Conservation (phyloP, 2,888 invertebrate genomes). For the Parochlus steinenii region DNA sequence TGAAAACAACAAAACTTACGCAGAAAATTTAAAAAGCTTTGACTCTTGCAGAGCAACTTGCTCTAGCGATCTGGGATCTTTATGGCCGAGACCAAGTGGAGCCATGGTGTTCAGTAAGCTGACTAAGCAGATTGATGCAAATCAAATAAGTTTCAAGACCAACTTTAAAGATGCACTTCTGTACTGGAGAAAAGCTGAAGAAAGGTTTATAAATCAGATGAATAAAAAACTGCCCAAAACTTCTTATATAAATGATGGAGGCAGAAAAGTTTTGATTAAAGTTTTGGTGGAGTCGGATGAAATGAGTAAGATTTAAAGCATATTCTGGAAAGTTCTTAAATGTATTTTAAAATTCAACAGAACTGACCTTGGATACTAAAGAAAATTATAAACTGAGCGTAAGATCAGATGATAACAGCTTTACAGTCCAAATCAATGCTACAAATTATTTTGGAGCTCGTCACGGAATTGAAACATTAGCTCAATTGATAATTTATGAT, state of each 20-base stretch:
- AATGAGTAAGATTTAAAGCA: too few species aligned
- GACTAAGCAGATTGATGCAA: conserved; percentile 33
- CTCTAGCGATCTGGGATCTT: conserved; percentile 22
- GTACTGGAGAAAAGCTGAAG: conserved; percentile 18
- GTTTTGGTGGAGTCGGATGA: conserved; percentile 12
- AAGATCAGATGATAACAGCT: conserved; percentile 29
- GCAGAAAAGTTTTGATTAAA: conserved; percentile 15
- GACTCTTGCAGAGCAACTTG: too few species aligned
- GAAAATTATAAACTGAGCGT: conserved; percentile 40
- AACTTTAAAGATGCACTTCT: conserved; percentile 16
- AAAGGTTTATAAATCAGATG: conserved; percentile 13
- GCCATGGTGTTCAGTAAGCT: conserved; percentile 35
- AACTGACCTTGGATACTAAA: conserved; percentile 32
- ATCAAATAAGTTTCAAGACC: conserved; percentile 35
- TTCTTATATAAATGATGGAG: conserved; percentile 17
- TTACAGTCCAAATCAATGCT: conserved; percentile 36
- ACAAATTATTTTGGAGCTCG: conserved; percentile 48
- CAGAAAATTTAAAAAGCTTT: conserved; percentile 16
- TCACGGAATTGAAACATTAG: conserved; percentile 49
- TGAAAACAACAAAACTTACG: conserved; percentile 23
- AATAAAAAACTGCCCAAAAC: conserved; percentile 15
- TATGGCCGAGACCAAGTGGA: conserved; percentile 51
- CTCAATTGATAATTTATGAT: conserved; percentile 50
- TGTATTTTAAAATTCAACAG: too few species aligned
- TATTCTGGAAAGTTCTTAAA: background rate